Conservation (phyloP, 2,113 vertebrate genomes). For the Nycticryphes semicollaris region DNA sequence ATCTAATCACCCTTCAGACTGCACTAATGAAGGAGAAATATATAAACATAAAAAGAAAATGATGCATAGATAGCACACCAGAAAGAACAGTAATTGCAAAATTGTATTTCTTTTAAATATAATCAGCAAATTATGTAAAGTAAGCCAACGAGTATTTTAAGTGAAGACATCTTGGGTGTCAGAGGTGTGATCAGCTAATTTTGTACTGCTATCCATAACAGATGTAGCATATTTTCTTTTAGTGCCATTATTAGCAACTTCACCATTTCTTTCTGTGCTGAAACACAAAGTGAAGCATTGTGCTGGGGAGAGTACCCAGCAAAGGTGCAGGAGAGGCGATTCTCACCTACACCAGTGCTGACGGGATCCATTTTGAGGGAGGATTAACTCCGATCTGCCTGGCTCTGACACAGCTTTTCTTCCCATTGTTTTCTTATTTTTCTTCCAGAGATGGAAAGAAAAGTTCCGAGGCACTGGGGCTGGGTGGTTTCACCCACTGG, state of each 20-base stretch:
- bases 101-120: slow-evolving; percentile 87
- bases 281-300: slow-evolving; percentile 69
- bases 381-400: background rate
- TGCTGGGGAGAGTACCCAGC: slow-evolving; percentile 65
- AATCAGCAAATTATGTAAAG: slow-evolving; percentile 86
- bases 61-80: slow-evolving; percentile 82
- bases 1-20: slow-evolving; percentile 91
- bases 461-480: fast-evolving
- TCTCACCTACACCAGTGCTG: background rate
- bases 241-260: slow-evolving; percentile 86
- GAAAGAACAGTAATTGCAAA: slow-evolving; percentile 86
- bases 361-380: background rate
- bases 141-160: slow-evolving; percentile 84
- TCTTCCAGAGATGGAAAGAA: background rate
- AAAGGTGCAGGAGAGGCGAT: slow-evolving; percentile 40
- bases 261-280: slow-evolving; percentile 72
- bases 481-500: background rate
- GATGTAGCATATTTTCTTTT: slow-evolving; percentile 87
- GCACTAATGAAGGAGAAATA: slow-evolving; percentile 90
- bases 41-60: slow-evolving; percentile 89
- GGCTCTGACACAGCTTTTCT: slow-evolving; percentile 36
- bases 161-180: slow-evolving; percentile 88
- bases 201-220: slow-evolving; percentile 88
- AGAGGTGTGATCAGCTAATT: slow-evolving; percentile 89
- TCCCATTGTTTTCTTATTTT: background rate